phyloP scores from a whole-genome alignment of 2,113 vertebrate genomes.

The Lepus europaeus region DNA sequence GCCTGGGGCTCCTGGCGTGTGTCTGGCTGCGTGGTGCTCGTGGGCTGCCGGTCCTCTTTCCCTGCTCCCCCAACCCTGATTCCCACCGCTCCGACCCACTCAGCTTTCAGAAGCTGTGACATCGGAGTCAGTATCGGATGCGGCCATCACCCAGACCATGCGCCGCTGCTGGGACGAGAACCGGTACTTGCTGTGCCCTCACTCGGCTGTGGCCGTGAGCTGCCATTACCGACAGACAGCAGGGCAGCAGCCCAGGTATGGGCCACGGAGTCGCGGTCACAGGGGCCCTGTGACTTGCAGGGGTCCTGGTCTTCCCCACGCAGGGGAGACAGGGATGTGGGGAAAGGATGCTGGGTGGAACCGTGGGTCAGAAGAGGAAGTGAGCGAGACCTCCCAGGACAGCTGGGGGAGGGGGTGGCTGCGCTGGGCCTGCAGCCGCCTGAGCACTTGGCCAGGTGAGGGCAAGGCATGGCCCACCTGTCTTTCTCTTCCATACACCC shows the following conservation, averaged over 20 bases:
- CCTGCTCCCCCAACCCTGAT: neutral
- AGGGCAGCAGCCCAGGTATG: slow-evolving; percentile 67
- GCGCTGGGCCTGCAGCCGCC: neutral
- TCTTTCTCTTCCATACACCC: neutral
- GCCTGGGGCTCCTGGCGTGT: neutral
- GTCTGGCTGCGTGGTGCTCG: accelerated
- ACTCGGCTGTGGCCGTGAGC: slow-evolving; percentile 87
- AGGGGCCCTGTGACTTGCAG: neutral
- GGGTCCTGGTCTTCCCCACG: neutral
- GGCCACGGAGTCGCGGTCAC: accelerated
- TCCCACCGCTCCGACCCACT: accelerated
- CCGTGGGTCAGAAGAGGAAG: neutral
- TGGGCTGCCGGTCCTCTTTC: neutral
- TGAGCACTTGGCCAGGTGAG: neutral
- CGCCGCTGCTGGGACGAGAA: slow-evolving; percentile 89
- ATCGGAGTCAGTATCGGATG: slow-evolving; percentile 80
- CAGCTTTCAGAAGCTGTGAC: slow-evolving; percentile 82
- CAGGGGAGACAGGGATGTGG: neutral
- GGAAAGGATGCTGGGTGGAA: neutral
- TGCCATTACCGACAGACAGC: slow-evolving; percentile 85
- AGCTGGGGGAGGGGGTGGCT: neutral
- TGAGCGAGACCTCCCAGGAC: accelerated
- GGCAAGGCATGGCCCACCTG: neutral
- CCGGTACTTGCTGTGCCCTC: slow-evolving; percentile 88
- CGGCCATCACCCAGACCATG: slow-evolving; percentile 86